Base-by-base conservation (phyloP, 1,140 invertebrate genomes). In the Cecropterus lyciades region DNA sequence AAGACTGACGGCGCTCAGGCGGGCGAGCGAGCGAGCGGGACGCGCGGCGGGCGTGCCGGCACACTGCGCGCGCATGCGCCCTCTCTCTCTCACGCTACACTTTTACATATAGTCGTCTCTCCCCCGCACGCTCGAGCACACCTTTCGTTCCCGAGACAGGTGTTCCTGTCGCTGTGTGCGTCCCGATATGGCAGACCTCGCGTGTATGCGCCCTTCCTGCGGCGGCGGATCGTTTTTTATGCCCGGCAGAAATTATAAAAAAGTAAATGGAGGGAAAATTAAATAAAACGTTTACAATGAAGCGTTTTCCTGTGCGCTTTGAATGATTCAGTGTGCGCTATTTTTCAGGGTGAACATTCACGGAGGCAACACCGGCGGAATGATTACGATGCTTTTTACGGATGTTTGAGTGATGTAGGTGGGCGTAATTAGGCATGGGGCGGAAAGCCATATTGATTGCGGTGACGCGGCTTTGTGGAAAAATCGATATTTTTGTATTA, bases 201-300 rank as follows among this genome's bases (percentile, higher is more conserved):
- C 70, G 52, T 86, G 87, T 90, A 67, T 89, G 86, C 80, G 82
- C 77, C 82, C 80, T 90, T 92, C 87, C 89, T 89, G 87, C 84
- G 85, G 85, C 84, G 86, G 84, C 81, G 87, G 85, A 91, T 90
- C 87, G 87, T 89, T 90, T 91, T 91, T 91, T 91, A 90, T 88
- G 83, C 87, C 84, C 82, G 80, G 82, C 86, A 91, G 84, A 91
- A 91, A 91, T 91, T 91, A 91, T 91, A 90, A 90, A 89, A 82
- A 91, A 91, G 87, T 90, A 91, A 90, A 91, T 90, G 89, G 86
- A 91, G 86, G 87, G 87, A 91, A 89, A 91, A 90, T 91, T 90
- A 91, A 90, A 91, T 91, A 90, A 90, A 91, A 91, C 87, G 87
- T 91, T 89, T 90, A 91, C 87, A 90, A 91, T 89, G 82, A 91